Conservation (phyloP, 64 coral and sea anemone species). For the Astreopora myriophthalma region DNA sequence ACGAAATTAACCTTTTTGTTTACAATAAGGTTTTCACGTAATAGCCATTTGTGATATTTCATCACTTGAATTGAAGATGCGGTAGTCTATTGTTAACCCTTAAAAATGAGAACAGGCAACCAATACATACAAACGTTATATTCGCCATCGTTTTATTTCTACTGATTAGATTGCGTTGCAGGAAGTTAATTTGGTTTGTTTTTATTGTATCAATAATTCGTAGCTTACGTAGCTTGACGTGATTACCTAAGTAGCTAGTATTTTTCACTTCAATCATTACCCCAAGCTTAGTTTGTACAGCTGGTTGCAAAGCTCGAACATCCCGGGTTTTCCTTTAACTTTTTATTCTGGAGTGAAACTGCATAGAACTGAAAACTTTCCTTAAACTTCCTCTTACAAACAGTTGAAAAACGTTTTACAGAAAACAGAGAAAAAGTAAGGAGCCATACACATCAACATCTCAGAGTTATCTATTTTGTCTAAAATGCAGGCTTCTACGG, state of each 20-base stretch:
- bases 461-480: neutral
- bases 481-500: conserved; percentile 26
- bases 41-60: neutral
- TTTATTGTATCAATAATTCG: neutral
- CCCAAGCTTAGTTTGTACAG: neutral
- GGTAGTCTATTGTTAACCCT: neutral
- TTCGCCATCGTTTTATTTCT: neutral
- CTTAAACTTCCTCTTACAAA: neutral
- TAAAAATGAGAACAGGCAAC: neutral
- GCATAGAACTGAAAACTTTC: neutral
- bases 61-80: neutral
- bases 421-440: neutral
- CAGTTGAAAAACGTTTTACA: neutral
- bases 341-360: neutral
- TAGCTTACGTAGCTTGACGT: neutral
- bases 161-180: neutral
- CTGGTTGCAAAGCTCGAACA: neutral
- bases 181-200: neutral
- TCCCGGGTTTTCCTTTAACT: neutral
- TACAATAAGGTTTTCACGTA: neutral
- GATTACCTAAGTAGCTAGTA: neutral
- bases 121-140: neutral
- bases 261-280: neutral
- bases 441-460: too few species aligned
- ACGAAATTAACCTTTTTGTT: neutral